phyloP scores from a whole-genome alignment of 1,140 invertebrate species.

The Camponotus vicinus region DNA sequence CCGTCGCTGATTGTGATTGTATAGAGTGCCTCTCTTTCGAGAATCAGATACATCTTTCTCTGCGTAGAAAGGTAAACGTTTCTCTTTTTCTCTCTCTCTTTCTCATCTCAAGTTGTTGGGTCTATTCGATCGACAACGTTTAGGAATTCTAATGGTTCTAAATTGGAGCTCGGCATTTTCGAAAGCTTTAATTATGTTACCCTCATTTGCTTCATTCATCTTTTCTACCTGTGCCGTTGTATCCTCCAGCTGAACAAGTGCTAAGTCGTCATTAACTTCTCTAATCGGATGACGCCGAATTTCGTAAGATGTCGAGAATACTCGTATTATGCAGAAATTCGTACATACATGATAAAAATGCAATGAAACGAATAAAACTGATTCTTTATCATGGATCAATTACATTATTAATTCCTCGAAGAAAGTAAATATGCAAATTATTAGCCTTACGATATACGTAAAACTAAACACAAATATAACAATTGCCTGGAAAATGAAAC shows the following conservation, averaged over 20 bases:
- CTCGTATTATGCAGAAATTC: slow-evolving; percentile 25
- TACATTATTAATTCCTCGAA: neutral
- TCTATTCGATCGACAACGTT: slow-evolving; percentile 68
- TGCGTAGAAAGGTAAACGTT: slow-evolving; percentile 64
- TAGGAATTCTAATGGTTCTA: slow-evolving; percentile 75
- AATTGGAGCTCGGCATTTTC: slow-evolving; percentile 70
- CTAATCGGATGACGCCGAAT: slow-evolving; percentile 22
- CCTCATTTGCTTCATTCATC: slow-evolving; percentile 78
- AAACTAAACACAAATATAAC: neutral
- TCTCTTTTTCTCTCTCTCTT: neutral
- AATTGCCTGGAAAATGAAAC: slow-evolving; percentile 1
- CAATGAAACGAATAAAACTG: neutral
- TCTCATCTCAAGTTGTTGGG: slow-evolving; percentile 33
- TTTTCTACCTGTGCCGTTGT: slow-evolving; percentile 42
- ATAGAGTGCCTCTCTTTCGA: slow-evolving; percentile 40
- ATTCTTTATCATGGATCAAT: neutral
- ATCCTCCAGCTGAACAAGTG: slow-evolving; percentile 22
- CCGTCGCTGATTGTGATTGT: slow-evolving; percentile 47
- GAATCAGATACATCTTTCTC: slow-evolving; percentile 73
- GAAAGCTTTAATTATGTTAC: slow-evolving; percentile 78
- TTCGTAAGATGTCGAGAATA: slow-evolving; percentile 33
- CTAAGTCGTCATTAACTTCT: slow-evolving; percentile 43
- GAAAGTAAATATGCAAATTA: neutral
- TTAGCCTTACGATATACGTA: neutral
- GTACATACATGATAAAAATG: neutral